Percentiles rank a stretch among this genome's conserved stretches.
phyloP scores from a whole-genome alignment of 2,797 vertebrate species.

The Anniella stebbinsi region DNA sequence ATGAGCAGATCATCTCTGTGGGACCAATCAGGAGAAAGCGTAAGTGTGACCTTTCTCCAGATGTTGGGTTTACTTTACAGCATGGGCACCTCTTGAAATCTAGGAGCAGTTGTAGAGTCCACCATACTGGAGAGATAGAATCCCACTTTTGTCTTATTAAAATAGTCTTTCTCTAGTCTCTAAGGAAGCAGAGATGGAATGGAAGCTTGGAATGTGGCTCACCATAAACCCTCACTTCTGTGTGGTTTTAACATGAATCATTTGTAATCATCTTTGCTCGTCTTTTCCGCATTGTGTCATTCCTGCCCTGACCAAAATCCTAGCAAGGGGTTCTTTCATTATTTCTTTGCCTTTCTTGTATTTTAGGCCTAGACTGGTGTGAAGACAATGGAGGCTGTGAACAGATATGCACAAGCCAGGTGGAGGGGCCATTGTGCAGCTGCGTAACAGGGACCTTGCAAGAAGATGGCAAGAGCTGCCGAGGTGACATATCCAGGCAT shows the following conservation, averaged over 20 bases:
- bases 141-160: background rate
- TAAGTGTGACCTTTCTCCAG: constrained; percentile 70
- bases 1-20: constrained; percentile 93
- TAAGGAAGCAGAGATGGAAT: background rate
- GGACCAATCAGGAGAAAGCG: constrained; percentile 94
- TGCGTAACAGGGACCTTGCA: constrained; percentile 96
- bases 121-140: background rate
- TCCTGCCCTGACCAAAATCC: background rate
- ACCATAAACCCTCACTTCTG: background rate
- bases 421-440: constrained; percentile 89
- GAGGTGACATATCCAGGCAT: constrained; percentile 73
- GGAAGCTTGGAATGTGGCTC: background rate
- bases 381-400: constrained; percentile 94
- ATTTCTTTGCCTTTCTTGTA: background rate
- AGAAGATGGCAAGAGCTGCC: constrained; percentile 90
- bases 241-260: background rate
- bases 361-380: constrained; percentile 92
- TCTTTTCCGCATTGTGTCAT: background rate
- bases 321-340: background rate
- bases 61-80: background rate
- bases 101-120: background rate
- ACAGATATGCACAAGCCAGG: constrained; percentile 93
- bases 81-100: background rate
- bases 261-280: background rate
- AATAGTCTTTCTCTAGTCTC: background rate